Percentiles rank a stretch among this genome's conserved stretches.
Conservation (phyloP, 2,113 vertebrate species). For the Mandrillus leucophaeus region DNA sequence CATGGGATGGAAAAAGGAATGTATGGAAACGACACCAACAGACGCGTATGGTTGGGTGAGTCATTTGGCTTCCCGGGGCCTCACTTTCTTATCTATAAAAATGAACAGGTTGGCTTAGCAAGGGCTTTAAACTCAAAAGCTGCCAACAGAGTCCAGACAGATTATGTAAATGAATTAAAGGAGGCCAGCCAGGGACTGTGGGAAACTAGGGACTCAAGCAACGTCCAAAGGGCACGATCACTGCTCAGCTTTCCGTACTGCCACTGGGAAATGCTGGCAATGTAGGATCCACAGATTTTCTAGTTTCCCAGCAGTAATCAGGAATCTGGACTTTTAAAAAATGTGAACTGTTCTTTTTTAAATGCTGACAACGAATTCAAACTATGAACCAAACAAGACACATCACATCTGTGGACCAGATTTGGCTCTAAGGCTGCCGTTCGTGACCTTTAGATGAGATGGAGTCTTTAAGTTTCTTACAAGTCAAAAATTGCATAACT, state of each 20-base stretch:
- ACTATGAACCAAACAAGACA: background rate
- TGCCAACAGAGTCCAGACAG: background rate
- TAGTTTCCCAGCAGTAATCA: background rate
- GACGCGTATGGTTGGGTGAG: background rate
- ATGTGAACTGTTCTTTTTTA: background rate
- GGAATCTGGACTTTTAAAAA: background rate
- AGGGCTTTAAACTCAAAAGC: background rate
- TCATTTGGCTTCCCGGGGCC: background rate
- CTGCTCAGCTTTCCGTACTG: background rate
- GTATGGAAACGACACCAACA: background rate
- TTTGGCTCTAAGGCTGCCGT: slow-evolving; percentile 45
- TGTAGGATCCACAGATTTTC: background rate
- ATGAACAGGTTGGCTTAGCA: background rate
- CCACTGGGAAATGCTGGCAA: background rate
- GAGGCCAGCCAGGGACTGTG: background rate
- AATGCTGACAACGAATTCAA: background rate
- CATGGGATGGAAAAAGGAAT: background rate
- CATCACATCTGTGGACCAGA: background rate
- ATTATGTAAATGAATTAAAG: background rate
- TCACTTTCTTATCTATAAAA: background rate
- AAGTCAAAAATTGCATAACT: background rate
- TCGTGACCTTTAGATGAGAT: background rate
- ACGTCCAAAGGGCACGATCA: background rate
- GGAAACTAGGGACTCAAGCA: background rate
- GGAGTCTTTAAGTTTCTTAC: background rate